Conservation (phyloP, 2,888 invertebrate species). For the Apotomis turbidana region DNA sequence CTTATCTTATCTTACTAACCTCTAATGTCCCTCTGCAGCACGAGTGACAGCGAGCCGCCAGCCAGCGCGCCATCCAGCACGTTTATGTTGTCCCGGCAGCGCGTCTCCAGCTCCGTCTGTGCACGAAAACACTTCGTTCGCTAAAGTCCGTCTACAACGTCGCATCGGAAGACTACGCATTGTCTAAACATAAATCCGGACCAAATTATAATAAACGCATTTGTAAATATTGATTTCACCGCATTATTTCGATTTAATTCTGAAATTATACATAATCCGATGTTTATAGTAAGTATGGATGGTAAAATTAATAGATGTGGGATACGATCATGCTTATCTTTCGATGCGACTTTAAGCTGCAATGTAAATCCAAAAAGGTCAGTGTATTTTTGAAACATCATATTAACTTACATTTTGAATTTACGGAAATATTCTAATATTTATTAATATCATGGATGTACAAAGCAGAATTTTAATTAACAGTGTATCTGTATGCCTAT, state of each 20-base stretch:
- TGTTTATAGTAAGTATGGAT: no score
- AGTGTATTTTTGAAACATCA: not conserved
- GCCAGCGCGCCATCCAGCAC: constrained; percentile 89
- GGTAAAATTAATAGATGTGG: not conserved
- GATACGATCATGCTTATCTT: constrained; percentile 1
- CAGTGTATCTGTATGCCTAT: constrained; percentile 16
- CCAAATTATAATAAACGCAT: not conserved
- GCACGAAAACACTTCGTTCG: constrained; percentile 62
- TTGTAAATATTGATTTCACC: not conserved
- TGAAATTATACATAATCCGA: no score
- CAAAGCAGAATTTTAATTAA: constrained; percentile 15
- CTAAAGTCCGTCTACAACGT: constrained; percentile 45
- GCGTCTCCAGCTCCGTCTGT: constrained; percentile 93
- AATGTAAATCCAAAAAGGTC: constrained; percentile 12
- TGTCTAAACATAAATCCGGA: not conserved
- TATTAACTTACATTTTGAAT: not conserved
- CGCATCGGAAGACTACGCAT: constrained; percentile 27
- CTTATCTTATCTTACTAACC: no score
- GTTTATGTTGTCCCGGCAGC: constrained; percentile 93
- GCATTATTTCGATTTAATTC: no score
- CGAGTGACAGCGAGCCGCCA: constrained; percentile 78
- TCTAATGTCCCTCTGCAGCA: constrained; percentile 84
- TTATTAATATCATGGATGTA: constrained; percentile 22
- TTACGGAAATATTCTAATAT: no score
- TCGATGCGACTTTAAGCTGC: constrained; percentile 32